A percentile compares a stretch with the other conserved stretches of the same genome.
These are phyloP conservation scores for Mobula birostris DNA, from an alignment of 2,113 vertebrate species.

Conservation along the genomic window DNA sequence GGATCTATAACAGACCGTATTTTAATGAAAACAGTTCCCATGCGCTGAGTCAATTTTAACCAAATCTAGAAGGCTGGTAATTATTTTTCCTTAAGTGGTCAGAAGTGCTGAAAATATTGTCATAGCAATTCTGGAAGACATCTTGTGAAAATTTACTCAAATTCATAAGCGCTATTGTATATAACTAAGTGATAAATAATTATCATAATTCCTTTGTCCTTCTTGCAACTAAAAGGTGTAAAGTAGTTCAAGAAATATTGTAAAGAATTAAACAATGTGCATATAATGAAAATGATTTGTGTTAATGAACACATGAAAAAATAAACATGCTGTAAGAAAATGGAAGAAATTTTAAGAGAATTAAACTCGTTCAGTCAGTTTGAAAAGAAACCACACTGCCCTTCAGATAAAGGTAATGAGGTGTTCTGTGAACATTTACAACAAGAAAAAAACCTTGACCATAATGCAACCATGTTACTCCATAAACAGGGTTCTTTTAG, in stretches of 20 bases:
- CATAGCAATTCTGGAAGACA: neutral
- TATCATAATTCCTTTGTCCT: neutral
- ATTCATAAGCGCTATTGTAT: too few species aligned
- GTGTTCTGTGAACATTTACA: neutral
- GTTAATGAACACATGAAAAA: neutral
- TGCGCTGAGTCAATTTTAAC: neutral
- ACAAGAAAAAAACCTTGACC: neutral
- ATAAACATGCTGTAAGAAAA: neutral
- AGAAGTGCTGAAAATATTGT: neutral
- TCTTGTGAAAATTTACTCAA: neutral
- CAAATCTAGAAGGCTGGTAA: constrained; percentile 11
- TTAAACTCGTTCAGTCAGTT: neutral
- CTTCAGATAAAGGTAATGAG: neutral
- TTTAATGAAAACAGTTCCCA: neutral
- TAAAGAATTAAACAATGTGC: neutral
- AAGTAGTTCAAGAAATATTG: neutral
- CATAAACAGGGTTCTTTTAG: neutral
- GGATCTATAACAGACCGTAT: neutral
- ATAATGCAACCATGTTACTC: neutral
- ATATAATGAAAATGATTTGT: neutral
- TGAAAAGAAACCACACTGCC: neutral
- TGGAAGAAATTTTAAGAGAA: neutral
- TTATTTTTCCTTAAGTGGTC: neutral
- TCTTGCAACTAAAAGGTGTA: neutral
- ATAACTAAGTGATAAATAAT: too few species aligned